Conservation (phyloP, 2,113 vertebrate genomes). For the Ictidomys tridecemlineatus region DNA sequence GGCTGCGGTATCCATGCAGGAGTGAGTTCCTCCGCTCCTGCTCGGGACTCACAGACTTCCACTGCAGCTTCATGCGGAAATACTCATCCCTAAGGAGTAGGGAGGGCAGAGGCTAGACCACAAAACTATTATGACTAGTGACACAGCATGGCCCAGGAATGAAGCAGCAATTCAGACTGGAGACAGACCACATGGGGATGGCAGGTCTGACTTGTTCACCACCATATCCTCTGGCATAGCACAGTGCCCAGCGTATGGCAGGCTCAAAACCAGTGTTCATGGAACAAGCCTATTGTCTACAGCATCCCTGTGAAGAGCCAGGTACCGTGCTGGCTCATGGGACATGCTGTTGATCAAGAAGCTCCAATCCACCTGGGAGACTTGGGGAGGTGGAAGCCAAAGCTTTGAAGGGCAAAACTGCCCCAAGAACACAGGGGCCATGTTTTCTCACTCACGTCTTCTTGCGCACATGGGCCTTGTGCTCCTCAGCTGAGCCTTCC, state of each 20-base stretch:
- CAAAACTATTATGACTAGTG: accelerated
- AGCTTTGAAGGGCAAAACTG: not conserved
- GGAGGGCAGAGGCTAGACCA: accelerated
- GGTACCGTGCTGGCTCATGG: not conserved
- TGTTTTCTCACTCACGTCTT: conserved; percentile 90
- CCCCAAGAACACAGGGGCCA: accelerated
- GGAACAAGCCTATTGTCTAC: no score
- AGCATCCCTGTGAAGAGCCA: accelerated
- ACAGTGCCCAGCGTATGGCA: not conserved
- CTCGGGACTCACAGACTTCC: conserved; percentile 95
- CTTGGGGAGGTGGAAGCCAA: not conserved
- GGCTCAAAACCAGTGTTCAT: accelerated
- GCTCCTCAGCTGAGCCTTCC: conserved; percentile 91
- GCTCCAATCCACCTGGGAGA: not conserved
- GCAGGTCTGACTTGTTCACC: not conserved
- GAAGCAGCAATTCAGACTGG: accelerated
- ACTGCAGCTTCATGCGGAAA: conserved; percentile 97
- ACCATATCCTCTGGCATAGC: accelerated
- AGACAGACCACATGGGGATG: not conserved
- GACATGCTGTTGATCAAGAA: not conserved
- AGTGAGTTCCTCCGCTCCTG: conserved; percentile 95
- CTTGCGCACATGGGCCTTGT: conserved; percentile 89
- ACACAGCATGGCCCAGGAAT: accelerated
- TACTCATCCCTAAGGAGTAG: conserved; percentile 91
- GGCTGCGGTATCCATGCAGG: conserved; percentile 93